A percentile compares a stretch with the other conserved stretches of the same genome.
Conservation (phyloP, 2,888 invertebrate species). For the Tiphia femorata region DNA sequence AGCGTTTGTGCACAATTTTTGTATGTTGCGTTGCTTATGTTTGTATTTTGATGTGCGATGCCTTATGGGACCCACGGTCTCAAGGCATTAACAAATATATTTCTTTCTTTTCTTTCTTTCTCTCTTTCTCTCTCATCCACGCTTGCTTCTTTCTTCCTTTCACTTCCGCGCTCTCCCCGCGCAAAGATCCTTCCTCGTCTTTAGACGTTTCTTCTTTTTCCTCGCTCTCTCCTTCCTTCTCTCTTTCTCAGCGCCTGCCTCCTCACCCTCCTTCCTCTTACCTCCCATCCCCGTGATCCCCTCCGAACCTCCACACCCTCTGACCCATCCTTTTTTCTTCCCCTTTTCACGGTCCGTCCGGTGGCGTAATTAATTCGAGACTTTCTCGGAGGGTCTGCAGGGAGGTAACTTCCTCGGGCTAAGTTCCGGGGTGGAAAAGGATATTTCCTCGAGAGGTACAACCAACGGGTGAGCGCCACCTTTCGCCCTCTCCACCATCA, state of each 20-base stretch:
- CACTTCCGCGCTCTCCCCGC: neutral
- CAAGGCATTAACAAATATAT: too few species aligned
- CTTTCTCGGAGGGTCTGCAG: constrained; percentile 27
- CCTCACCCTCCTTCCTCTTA: too few species aligned
- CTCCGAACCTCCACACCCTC: constrained; percentile 3
- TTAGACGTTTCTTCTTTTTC: neutral
- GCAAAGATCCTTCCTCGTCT: neutral
- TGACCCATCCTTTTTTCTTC: neutral
- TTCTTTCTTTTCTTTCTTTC: neutral
- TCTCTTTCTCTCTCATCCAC: neutral
- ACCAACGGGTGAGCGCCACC: constrained; percentile 1
- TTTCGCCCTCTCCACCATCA: neutral
- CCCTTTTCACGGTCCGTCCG: neutral
- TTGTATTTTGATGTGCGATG: too few species aligned
- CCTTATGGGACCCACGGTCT: too few species aligned
- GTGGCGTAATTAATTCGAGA: constrained; percentile 40
- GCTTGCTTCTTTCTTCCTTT: neutral
- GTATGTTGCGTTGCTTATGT: too few species aligned
- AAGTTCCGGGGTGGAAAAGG: constrained; percentile 32
- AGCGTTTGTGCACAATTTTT: too few species aligned
- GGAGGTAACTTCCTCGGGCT: constrained; percentile 24
- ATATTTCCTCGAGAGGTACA: constrained; percentile 31
- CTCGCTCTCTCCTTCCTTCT: too few species aligned
- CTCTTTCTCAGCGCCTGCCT: too few species aligned
- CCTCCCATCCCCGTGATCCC: neutral